Evolutionary conservation across 2,797 vertebrate genomes (phyloP).

Genomic region (Sebastes oblongus): DNA sequence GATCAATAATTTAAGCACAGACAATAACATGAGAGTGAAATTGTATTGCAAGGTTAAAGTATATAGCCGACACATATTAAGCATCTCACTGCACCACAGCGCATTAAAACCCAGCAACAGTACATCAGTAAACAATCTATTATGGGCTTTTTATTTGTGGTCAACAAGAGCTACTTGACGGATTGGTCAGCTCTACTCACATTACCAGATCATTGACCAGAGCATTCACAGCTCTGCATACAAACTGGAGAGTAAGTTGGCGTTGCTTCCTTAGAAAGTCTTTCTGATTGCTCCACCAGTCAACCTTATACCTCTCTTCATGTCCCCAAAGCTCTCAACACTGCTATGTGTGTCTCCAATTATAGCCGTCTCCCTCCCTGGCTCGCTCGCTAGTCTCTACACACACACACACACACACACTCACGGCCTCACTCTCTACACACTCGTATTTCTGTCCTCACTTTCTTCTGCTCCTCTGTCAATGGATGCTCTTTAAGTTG

Average conservation of each 20-base stretch:
- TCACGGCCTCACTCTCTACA: neutral
- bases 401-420: slow-evolving; percentile 3
- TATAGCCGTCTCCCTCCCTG: slow-evolving; percentile 26
- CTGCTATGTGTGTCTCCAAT: slow-evolving; percentile 52
- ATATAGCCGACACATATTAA: neutral
- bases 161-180: neutral
- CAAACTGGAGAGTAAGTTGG: neutral
- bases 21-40: neutral
- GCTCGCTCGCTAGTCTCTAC: neutral
- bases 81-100: neutral
- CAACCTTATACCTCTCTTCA: slow-evolving; percentile 24
- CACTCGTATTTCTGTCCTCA: slow-evolving; percentile 11
- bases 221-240: neutral
- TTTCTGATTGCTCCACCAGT: slow-evolving; percentile 42
- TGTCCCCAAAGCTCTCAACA: slow-evolving; percentile 22
- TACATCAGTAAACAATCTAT: neutral
- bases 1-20: neutral
- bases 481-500: slow-evolving; percentile 15
- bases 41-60: neutral
- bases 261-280: slow-evolving; percentile 27
- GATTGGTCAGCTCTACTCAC: neutral
- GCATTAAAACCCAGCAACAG: neutral
- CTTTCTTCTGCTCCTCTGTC: slow-evolving; percentile 33
- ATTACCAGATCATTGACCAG: neutral
- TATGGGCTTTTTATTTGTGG: neutral